Conservation (phyloP, 2,888 invertebrate species). For the Pseudeuparius sepicola region DNA sequence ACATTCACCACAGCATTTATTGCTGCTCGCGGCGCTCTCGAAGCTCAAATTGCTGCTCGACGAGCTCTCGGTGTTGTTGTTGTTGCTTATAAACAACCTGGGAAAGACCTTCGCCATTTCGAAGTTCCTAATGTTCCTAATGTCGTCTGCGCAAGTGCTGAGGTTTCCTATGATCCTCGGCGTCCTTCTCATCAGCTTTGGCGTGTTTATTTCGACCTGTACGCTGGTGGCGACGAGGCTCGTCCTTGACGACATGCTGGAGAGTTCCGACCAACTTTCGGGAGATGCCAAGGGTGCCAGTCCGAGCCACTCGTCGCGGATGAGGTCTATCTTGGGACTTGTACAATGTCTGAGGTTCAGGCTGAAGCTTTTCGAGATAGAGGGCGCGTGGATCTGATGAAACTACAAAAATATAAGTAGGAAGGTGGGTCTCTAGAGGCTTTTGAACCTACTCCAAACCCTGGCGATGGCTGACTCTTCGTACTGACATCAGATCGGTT, state of each 20-base stretch:
- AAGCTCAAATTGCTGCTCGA: conserved; percentile 43
- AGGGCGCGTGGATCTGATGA: conserved; percentile 15
- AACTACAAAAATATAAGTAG: not conserved
- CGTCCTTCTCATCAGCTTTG: conserved; percentile 48
- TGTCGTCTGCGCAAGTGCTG: conserved; percentile 56
- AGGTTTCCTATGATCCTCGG: conserved; percentile 56
- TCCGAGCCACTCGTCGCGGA: conserved; percentile 57
- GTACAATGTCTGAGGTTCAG: conserved; percentile 26
- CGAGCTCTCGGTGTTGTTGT: conserved; percentile 28
- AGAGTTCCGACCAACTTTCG: conserved; percentile 72
- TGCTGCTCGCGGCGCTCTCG: conserved; percentile 41
- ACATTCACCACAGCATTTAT: conserved; percentile 27
- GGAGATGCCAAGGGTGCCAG: conserved; percentile 73
- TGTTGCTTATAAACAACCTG: conserved; percentile 26
- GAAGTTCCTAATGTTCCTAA: conserved; percentile 46
- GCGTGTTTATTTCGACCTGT: conserved; percentile 32
- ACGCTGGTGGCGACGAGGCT: conserved; percentile 45
- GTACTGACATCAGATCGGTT: conserved; percentile 15
- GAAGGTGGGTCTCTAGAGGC: conserved; percentile 2
- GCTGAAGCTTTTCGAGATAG: conserved; percentile 27
- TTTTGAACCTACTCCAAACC: conserved; percentile 2
- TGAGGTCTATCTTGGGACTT: conserved; percentile 40
- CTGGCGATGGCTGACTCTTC: conserved; percentile 11
- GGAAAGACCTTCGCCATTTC: conserved; percentile 38
- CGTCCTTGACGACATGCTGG: conserved; percentile 61